phyloP scores from a whole-genome alignment of 2,113 vertebrate species.

The Dipodomys stephensi region DNA sequence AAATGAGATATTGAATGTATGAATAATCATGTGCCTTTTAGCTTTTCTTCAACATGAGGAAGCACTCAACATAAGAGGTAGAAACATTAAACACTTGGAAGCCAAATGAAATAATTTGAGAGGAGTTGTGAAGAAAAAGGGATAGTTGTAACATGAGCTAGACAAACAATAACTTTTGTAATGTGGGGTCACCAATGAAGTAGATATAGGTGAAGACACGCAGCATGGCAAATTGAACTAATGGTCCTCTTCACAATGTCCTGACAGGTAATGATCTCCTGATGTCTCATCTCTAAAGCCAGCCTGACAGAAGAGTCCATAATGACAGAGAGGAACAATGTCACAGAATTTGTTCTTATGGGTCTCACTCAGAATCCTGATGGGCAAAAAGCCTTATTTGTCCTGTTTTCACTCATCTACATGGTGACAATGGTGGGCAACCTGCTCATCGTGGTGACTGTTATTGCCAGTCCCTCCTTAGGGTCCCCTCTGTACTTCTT shows the following conservation, averaged over 20 bases:
- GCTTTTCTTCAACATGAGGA: too few relatives aligned
- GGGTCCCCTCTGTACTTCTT: conserved; percentile 48
- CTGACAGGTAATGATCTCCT: background rate
- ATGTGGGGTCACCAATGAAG: background rate
- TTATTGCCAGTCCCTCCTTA: background rate
- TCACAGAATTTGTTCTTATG: conserved; percentile 56
- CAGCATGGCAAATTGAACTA: background rate
- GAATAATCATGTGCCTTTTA: too few relatives aligned
- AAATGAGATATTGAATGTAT: too few relatives aligned
- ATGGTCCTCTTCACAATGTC: background rate
- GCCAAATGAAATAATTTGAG: background rate
- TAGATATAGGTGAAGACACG: background rate
- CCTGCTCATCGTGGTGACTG: conserved; percentile 56
- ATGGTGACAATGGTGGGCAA: conserved; percentile 55
- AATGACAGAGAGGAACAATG: conserved; percentile 19
- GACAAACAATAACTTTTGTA: background rate
- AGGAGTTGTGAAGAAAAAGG: background rate
- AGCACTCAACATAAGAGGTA: too few relatives aligned
- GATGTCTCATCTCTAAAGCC: background rate
- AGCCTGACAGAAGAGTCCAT: background rate
- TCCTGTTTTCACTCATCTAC: conserved; percentile 62
- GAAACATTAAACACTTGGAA: too few relatives aligned
- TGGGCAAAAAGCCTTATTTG: conserved; percentile 16
- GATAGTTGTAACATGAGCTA: background rate
- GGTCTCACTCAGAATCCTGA: background rate